Evolutionary conservation across 2,888 invertebrate species (phyloP).

Genomic region (Bimastos eiseni): DNA sequence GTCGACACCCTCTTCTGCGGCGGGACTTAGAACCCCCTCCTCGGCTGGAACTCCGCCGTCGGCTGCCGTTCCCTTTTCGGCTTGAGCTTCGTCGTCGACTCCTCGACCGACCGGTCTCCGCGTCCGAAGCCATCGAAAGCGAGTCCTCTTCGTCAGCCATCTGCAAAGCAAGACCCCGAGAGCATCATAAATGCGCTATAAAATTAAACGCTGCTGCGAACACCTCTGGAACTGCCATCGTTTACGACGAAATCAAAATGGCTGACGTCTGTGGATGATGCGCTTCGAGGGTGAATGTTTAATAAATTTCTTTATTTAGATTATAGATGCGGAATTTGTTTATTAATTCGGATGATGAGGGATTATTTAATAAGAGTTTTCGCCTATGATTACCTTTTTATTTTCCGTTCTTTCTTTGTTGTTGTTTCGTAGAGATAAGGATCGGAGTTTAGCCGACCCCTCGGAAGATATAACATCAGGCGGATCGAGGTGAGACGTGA

Average conservation of each 20-base stretch:
- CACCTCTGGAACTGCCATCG: too few species aligned
- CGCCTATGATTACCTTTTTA: neutral
- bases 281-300: neutral
- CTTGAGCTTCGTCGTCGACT: neutral
- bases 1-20: neutral
- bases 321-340: neutral
- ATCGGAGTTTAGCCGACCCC: neutral
- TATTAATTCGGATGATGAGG: neutral
- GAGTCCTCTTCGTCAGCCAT: conserved; percentile 18
- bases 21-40: neutral
- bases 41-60: neutral
- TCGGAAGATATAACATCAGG: neutral
- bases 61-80: neutral
- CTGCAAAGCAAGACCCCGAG: neutral
- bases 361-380: neutral
- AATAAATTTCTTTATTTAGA: neutral
- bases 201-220: neutral
- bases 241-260: neutral
- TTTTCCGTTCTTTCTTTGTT: neutral
- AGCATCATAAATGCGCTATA: neutral
- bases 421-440: neutral
- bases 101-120: neutral
- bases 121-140: neutral
- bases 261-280: neutral
- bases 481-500: neutral